A percentile compares a stretch with the other conserved stretches of the same genome.
Conservation (phyloP, 1,140 invertebrate genomes). For the Papilio machaon region DNA sequence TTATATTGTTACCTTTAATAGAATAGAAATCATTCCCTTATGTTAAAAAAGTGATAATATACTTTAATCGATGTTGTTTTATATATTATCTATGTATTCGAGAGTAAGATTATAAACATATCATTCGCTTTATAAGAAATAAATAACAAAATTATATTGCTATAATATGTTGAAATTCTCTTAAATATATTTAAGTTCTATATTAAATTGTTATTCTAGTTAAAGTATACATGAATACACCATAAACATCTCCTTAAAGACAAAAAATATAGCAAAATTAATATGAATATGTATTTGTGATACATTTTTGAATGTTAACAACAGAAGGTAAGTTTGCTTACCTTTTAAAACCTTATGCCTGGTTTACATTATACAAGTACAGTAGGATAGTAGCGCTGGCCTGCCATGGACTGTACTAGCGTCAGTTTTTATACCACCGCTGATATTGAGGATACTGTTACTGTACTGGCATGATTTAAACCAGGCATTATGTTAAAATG, state of each 20-base stretch:
- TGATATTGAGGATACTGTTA: no score
- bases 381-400: no score
- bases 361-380: no score
- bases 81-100: conserved; percentile 48
- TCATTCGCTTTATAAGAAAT: conserved; percentile 80
- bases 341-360: background rate
- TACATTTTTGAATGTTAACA: background rate
- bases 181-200: conserved; percentile 22
- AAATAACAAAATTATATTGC: conserved; percentile 50
- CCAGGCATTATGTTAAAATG: background rate
- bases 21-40: conserved; percentile 38
- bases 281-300: background rate
- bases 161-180: conserved; percentile 29
- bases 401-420: no score
- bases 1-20: conserved; percentile 12
- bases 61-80: conserved; percentile 36
- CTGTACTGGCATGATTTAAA: no score
- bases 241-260: background rate
- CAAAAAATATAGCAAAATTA: background rate
- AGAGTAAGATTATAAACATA: conserved; percentile 76
- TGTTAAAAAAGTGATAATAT: conserved; percentile 44
- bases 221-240: conserved; percentile 24
- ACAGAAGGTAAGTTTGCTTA: background rate
- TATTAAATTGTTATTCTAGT: conserved; percentile 23
- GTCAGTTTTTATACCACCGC: no score